Conservation (phyloP, 2,797 vertebrate genomes). For the Argya squamiceps region DNA sequence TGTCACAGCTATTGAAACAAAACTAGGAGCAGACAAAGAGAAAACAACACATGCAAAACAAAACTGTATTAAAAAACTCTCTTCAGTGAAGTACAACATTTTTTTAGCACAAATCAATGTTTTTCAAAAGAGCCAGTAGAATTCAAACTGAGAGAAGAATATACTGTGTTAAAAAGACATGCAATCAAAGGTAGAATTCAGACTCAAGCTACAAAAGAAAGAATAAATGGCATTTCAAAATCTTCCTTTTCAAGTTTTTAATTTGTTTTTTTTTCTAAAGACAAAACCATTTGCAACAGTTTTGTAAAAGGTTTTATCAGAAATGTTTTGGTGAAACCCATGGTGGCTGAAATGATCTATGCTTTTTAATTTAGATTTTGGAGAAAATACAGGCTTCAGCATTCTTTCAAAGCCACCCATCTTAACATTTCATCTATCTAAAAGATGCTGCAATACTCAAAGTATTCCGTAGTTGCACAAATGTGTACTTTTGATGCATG, state of each 20-base stretch:
- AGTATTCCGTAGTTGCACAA: not conserved
- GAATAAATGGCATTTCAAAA: not conserved
- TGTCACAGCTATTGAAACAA: slow-evolving; percentile 32
- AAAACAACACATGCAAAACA: slow-evolving; percentile 20
- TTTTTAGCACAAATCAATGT: not conserved
- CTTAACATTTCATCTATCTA: not conserved
- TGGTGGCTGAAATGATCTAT: not conserved
- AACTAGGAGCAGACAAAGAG: slow-evolving; percentile 35
- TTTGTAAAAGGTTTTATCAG: not conserved
- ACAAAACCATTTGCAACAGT: not conserved
- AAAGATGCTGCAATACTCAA: not conserved
- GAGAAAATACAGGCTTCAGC: not conserved
- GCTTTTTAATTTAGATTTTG: not conserved
- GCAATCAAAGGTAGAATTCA: not conserved
- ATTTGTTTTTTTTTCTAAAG: not conserved
- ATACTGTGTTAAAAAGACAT: not conserved
- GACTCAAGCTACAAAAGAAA: not conserved
- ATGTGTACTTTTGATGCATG: not conserved
- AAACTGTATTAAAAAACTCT: not conserved
- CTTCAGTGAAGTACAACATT: not conserved
- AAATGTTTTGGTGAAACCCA: not conserved
- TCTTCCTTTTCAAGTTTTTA: not conserved
- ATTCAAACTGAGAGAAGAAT: not conserved
- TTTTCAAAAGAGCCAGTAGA: not conserved
- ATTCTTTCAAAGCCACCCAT: not conserved